Conservation (phyloP, 2,888 invertebrate genomes). For the Chymomyza procnemis region DNA sequence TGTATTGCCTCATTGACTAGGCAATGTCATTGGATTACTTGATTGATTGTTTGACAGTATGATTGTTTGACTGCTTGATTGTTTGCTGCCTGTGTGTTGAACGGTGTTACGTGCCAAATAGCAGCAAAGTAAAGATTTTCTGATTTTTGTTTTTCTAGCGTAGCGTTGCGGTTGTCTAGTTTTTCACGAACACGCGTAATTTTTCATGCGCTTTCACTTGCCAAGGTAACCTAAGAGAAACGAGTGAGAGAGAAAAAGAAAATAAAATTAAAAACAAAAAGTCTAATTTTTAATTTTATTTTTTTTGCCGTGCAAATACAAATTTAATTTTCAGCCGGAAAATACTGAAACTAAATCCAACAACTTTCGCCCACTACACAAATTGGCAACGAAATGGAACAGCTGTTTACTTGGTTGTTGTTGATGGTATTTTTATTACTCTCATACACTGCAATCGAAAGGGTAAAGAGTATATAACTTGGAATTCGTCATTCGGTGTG, state of each 20-base stretch:
- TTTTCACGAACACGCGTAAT: constrained; percentile 1
- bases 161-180: background rate
- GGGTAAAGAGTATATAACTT: too few species aligned
- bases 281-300: background rate
- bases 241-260: constrained; percentile 31
- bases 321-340: background rate
- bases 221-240: background rate
- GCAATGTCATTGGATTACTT: constrained; percentile 13
- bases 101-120: background rate
- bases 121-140: background rate
- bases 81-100: background rate
- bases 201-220: constrained; percentile 52
- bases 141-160: background rate
- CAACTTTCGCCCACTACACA: constrained; percentile 63
- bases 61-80: background rate
- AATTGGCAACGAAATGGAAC: constrained; percentile 64
- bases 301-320: background rate
- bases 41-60: constrained; percentile 34
- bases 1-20: background rate
- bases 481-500: too few species aligned
- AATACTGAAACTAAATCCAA: background rate
- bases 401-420: constrained; percentile 48
- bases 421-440: background rate
- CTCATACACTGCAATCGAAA: too few species aligned
- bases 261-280: constrained; percentile 19